Conservation (phyloP, 2,797 vertebrate genomes). For the Parauchenoglanis punctatus region DNA sequence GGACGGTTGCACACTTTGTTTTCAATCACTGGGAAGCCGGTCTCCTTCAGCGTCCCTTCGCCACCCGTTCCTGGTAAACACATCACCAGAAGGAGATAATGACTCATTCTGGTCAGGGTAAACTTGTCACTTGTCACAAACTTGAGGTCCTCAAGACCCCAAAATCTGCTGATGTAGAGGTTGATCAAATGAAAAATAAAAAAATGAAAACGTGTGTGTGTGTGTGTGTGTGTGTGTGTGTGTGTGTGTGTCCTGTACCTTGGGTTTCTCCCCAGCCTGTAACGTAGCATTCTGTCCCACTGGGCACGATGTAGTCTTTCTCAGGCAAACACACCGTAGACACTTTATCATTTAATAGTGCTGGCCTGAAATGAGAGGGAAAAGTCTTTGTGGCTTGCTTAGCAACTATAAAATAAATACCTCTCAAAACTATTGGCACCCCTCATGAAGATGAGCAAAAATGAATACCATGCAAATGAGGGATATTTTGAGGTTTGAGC, state of each 20-base stretch:
- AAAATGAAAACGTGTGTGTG: background rate
- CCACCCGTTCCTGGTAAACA: conserved; percentile 78
- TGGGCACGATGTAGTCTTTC: conserved; percentile 79
- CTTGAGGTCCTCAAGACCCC: background rate
- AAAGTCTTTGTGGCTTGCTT: background rate
- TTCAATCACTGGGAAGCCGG: conserved; percentile 91
- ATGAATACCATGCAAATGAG: background rate
- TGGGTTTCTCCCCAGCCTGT: conserved; percentile 93
- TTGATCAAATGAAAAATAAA: background rate
- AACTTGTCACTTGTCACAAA: background rate
- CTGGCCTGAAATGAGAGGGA: conserved; percentile 77
- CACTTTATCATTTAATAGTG: conserved; percentile 79
- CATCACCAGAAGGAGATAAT: background rate
- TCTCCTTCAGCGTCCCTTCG: conserved; percentile 83
- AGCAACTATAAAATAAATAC: background rate
- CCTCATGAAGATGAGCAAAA: background rate
- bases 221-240: background rate
- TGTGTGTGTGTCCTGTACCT: conserved; percentile 70
- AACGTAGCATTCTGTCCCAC: conserved; percentile 84
- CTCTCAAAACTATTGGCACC: background rate
- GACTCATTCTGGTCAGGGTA: background rate
- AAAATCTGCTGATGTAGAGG: background rate
- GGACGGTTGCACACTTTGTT: conserved; percentile 91
- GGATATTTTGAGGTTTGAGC: background rate
- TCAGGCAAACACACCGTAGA: conserved; percentile 85